These are phyloP conservation scores for Melitaea athalia DNA, from an alignment of 2,888 invertebrate genomes.

Conservation along the genomic window DNA sequence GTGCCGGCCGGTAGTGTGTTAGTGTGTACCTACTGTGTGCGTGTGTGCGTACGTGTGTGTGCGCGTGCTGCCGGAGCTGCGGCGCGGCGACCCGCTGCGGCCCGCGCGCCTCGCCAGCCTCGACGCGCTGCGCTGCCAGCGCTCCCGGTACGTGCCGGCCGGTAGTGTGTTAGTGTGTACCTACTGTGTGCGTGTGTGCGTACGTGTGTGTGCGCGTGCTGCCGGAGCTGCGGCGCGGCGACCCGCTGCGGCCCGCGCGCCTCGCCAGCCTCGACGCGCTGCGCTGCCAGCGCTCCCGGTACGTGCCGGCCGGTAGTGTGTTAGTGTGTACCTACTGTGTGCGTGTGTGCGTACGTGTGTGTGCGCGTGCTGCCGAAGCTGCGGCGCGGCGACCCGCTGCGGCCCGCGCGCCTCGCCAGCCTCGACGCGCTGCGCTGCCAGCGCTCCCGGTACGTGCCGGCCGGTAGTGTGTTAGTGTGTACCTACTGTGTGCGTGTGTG, in stretches of 20 bases:
- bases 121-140: slow-evolving; percentile 51
- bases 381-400: slow-evolving; percentile 53
- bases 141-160: too few relatives aligned
- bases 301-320: too few relatives aligned
- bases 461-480: too few relatives aligned
- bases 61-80: slow-evolving; percentile 25
- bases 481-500: too few relatives aligned
- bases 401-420: slow-evolving; percentile 52
- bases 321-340: too few relatives aligned
- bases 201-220: slow-evolving; percentile 37
- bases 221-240: not conserved
- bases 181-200: too few relatives aligned
- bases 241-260: slow-evolving; percentile 43
- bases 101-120: slow-evolving; percentile 55
- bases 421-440: slow-evolving; percentile 52
- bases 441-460: too few relatives aligned
- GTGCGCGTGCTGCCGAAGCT: slow-evolving; percentile 58
- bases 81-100: not conserved
- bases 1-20: too few relatives aligned
- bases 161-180: too few relatives aligned
- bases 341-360: slow-evolving; percentile 20
- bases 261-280: slow-evolving; percentile 56
- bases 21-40: too few relatives aligned
- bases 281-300: too few relatives aligned
- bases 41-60: slow-evolving; percentile 28